Conservation (phyloP, 2,113 vertebrate species). For the Leptosomus discolor region DNA sequence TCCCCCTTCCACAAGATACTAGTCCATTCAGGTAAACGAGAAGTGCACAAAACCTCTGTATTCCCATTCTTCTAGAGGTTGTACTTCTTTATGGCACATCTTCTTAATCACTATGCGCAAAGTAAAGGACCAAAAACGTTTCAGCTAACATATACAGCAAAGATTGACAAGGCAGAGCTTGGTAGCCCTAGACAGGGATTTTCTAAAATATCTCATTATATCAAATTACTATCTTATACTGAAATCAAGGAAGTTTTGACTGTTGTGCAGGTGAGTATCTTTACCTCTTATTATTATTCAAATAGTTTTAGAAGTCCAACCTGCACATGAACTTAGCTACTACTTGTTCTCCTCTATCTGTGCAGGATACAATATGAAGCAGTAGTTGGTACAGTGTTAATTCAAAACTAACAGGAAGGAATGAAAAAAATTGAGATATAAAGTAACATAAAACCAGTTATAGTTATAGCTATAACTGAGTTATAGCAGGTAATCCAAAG, state of each 20-base stretch:
- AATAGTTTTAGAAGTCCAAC: background rate
- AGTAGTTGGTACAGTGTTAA: background rate
- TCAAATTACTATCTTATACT: background rate
- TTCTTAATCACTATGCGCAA: background rate
- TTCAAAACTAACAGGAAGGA: background rate
- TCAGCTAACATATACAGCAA: background rate
- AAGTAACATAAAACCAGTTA: background rate
- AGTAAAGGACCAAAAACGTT: background rate
- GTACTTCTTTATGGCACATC: background rate
- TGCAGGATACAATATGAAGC: background rate
- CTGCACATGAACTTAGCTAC: background rate
- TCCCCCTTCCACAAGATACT: background rate
- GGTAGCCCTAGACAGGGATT: background rate
- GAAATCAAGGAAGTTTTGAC: background rate
- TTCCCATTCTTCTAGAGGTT: background rate
- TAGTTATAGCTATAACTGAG: too few relatives aligned
- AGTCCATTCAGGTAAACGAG: background rate
- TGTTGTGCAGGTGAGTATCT: background rate
- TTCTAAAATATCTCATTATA: background rate
- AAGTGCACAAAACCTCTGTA: background rate
- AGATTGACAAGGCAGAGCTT: background rate
- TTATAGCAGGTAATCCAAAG: background rate
- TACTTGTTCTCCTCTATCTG: background rate
- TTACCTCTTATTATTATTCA: background rate
- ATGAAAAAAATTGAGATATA: background rate